Conservation (phyloP, 2,113 vertebrate species). For the Carettochelys insculpta region DNA sequence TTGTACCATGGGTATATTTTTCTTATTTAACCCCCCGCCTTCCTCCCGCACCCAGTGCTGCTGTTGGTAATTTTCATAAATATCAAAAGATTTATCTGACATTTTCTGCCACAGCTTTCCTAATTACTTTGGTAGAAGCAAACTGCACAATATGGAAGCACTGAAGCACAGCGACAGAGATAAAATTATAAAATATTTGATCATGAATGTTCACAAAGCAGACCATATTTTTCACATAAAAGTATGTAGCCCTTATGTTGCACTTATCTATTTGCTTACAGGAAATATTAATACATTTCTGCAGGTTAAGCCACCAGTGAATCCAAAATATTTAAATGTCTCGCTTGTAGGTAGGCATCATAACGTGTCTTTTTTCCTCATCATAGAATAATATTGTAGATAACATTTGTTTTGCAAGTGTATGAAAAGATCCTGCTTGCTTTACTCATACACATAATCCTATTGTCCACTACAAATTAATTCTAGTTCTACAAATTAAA, state of each 20-base stretch:
- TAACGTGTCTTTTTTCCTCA: not conserved
- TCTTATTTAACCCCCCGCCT: not conserved
- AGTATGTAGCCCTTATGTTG: not conserved
- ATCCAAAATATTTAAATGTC: not conserved
- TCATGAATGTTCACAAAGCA: not conserved
- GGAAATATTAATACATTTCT: not conserved
- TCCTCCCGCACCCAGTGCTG: too few species aligned
- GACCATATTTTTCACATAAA: not conserved
- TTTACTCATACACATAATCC: not conserved
- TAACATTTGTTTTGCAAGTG: not conserved
- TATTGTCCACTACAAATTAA: not conserved
- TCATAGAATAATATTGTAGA: not conserved
- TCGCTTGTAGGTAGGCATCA: not conserved
- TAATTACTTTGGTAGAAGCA: conserved; percentile 12
- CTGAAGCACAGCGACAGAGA: not conserved
- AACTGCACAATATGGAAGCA: not conserved
- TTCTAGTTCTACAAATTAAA: not conserved
- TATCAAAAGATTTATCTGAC: not conserved
- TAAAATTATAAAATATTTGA: conserved; percentile 23
- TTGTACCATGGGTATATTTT: not conserved
- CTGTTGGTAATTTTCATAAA: not conserved
- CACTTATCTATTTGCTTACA: not conserved
- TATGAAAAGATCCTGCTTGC: not conserved
- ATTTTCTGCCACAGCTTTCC: not conserved
- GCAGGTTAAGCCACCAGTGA: not conserved